phyloP scores from a whole-genome alignment of 2,113 vertebrate genomes.

The Taxidea taxus region DNA sequence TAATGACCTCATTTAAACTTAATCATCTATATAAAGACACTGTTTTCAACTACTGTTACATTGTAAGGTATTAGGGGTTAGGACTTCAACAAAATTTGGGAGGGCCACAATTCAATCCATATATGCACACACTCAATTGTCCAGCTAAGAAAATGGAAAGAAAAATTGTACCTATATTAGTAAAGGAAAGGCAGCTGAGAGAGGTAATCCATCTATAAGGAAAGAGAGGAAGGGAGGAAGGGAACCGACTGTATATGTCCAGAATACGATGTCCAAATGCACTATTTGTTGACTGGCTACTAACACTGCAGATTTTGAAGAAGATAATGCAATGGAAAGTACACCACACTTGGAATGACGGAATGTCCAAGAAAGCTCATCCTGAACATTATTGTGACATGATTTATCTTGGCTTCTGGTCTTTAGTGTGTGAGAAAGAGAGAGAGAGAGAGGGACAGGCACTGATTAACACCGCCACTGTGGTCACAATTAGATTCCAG shows the following conservation, averaged over 20 bases:
- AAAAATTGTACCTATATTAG: not conserved
- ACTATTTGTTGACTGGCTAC: not conserved
- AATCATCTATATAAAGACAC: not conserved
- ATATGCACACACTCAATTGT: not conserved
- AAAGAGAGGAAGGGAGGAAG: not conserved
- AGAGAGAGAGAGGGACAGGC: not conserved
- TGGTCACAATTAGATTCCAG: not conserved
- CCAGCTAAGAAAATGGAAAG: not conserved
- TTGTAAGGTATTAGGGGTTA: not conserved
- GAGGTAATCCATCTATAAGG: not conserved
- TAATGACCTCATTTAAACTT: not conserved
- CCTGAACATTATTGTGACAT: not conserved
- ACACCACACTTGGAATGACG: not conserved
- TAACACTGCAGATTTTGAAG: not conserved
- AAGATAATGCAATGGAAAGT: not conserved
- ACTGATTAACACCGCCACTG: not conserved
- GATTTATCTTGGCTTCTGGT: not conserved
- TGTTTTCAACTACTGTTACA: not conserved
- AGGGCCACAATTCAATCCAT: not conserved
- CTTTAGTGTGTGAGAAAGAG: not conserved
- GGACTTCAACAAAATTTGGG: not conserved
- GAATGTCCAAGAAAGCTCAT: not conserved
- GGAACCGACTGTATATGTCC: not conserved
- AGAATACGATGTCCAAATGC: not conserved
- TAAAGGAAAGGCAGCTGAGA: conserved; percentile 3